Base-by-base conservation (phyloP, 37 sponge, comb jelly and placozoan genomes). In the Hexactinellida sp. region DNA sequence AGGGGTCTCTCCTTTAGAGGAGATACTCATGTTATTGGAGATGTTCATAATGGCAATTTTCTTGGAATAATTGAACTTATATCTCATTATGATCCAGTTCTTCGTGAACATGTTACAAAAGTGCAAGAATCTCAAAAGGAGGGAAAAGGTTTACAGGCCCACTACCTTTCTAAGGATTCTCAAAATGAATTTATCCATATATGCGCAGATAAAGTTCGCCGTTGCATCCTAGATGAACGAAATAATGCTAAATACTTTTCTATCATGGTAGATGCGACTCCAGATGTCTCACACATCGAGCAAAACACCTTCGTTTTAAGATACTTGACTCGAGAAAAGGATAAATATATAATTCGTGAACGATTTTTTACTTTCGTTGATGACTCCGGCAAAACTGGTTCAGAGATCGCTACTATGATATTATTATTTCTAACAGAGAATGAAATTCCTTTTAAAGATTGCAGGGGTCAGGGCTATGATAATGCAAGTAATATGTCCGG, bases 241-340 rank as follows among this genome's bases (percentile, higher is more conserved):
- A 85, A 36, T 47, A 54, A 34, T 36, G 54, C 86, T 37, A 85
- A 54, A 54, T 85, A 85, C 30, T 85, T 85, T 85, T 85, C 86
- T 30, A 54, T 85, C 54, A 85, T 51, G 51, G 86, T 85, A 54
- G 86, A 85, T 85, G 51, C 86, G 16, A 85, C 86, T 54, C 86
- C 55, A 55, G 86, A 85, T 54, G 24, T 85, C 28, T 85, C 55
- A n/a, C 86, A 85, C 55, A 54, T 36, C 36, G 86, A 85, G 37
- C 86, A 85, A 54, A 36, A 54, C 54, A 85, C 86, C 38, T 51
- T 85, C 23, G 55, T 85, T 30, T 51, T 85, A 54, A 52, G 86
- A 85, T 85, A 85, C 55, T 34, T 85, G 37, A 63, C 76, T 63
- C 76, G 76, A 23, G 76, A 63, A 63, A 19, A 37, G 32, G 76